Base-by-base conservation (phyloP, 2,113 vertebrate species). In the Siphamia tubifer region DNA sequence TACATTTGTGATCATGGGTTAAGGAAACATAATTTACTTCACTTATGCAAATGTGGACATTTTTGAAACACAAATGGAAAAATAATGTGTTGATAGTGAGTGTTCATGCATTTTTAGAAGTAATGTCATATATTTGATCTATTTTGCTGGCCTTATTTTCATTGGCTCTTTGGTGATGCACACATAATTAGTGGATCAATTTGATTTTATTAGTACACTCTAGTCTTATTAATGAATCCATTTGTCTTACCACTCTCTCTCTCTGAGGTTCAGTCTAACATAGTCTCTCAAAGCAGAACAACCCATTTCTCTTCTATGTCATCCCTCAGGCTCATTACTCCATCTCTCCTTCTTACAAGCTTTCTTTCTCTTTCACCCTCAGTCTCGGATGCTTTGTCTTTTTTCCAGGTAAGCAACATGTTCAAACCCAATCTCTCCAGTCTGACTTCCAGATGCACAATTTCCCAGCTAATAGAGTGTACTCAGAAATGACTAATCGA, bases 401-500 rank as follows among this genome's bases (percentile, higher is more conserved):
- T 16, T 21, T 27, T 19, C 39, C 57, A 81, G 74, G 77, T 79
- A 63, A 47, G 57, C 27, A 21, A 38, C 56, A 8, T 1, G 9
- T 71, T 77, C 62, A 56, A 71, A 76, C 43, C 45, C 45, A n/a
- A 48, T 34, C 35, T 58, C 35, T 49, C 31, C 51, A 24, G 39
- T 38, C 52, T 9, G 54, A 72, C 73, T 76, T 73, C 56, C 67
- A 77, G 71, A 87, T 57, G 67, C 58, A 54, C 74, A 53, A 68
- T 83, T 78, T 86, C 65, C 72, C 48, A 0, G 64, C 85, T 83
- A 86, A 87, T 73, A 84, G 77, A 83, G 74, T 74, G 81, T 56
- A 74, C 81, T 73, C 79, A 77, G 74, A 82, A 81, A 83, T 79
- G 71, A 79, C 81, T 87, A 84, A 86, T 89, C 63, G 40, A 83